Evolutionary conservation across 2,113 vertebrate genomes (phyloP).

Genomic region (Oreochromis spilurus): DNA sequence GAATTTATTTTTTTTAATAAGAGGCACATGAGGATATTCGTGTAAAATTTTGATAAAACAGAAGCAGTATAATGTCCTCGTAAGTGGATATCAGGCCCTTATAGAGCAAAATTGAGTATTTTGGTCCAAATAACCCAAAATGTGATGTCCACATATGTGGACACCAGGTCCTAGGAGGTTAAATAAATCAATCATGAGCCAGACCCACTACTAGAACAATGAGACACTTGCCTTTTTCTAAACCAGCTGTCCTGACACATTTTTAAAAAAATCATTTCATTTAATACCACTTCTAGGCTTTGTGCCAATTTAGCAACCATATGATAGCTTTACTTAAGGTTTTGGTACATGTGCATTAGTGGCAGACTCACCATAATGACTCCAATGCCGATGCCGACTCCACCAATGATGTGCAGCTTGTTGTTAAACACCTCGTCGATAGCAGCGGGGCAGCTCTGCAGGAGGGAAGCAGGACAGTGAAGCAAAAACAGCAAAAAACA

Average conservation of each 20-base stretch:
- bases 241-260: neutral
- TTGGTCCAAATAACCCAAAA: too few species aligned
- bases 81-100: too few species aligned
- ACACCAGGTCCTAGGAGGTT: too few species aligned
- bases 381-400: conserved; percentile 87
- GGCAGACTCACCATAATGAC: conserved; percentile 81
- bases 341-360: neutral
- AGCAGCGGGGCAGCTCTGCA: conserved; percentile 75
- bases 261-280: neutral
- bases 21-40: too few species aligned
- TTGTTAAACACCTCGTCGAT: conserved; percentile 81
- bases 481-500: neutral
- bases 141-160: too few species aligned
- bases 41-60: too few species aligned
- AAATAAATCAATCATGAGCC: neutral
- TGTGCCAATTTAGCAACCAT: neutral
- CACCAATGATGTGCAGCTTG: conserved; percentile 86
- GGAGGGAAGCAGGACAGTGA: neutral
- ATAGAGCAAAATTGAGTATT: too few species aligned
- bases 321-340: neutral
- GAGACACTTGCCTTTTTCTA: neutral
- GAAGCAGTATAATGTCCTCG: too few species aligned
- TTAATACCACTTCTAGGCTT: neutral
- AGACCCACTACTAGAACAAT: neutral
- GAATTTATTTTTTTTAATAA: too few species aligned